Base-by-base conservation (phyloP, 2,797 vertebrate genomes). In the Lates japonicus region DNA sequence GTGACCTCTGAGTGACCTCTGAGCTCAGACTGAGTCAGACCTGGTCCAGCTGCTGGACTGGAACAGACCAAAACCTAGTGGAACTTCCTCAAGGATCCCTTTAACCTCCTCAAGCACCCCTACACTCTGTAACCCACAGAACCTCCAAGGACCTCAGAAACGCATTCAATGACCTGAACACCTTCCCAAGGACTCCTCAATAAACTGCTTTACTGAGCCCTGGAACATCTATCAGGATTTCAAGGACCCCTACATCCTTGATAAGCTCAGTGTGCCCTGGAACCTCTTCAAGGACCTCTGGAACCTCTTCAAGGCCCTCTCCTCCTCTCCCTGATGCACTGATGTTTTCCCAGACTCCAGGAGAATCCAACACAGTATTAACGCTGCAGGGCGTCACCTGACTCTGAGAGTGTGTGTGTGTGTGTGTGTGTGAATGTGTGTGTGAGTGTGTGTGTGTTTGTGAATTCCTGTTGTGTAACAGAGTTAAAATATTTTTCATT, bases 1-100 rank as follows among this genome's bases (percentile, higher is more conserved):
- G 46, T 76, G 83, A 88, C 88, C 83, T 77, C 25, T 54, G 46
- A 4, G 35, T 60, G 78, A 83, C 65, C 44, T 62, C 22, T 17
- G 25, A 29, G 25, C 25, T 29, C 25, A 29, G 25, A 29, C 25
- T 29, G 25, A 29, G 25, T 29, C 25, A 29, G 25, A 29, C 25
- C 25, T 29, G 25, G 25, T 29, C 25, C 25, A 29, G 25, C 25
- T 29, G 25, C 25, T 29, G 25, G 25, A 29, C 25, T 29, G 25
- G 25, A 29, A 29, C 25, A 29, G 25, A 29, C 25, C 25, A 29
- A 29, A 29, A 29, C 25, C 25, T 29, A 1, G 1, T 29, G 25
- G 25, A 29, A 29, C 29, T 33, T 37, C 8, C 25, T 10, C 16
- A 42, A 12, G 12, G 14, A 11, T 33, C 6, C 25, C 2, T 29